Evolutionary conservation across 1,140 invertebrate genomes (phyloP).

Genomic region (Sitobion miscanthi): DNA sequence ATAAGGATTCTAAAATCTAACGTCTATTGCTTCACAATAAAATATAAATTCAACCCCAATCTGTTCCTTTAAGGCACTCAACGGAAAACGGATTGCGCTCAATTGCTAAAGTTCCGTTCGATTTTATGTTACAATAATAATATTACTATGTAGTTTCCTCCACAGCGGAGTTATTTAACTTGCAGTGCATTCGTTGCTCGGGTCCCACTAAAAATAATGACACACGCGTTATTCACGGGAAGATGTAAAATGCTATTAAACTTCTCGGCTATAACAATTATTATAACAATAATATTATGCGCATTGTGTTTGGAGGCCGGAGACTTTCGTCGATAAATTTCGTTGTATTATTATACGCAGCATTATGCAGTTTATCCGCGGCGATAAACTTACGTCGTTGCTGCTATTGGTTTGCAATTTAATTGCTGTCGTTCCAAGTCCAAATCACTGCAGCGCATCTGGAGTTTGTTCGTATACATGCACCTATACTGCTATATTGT

Average conservation of each 20-base stretch:
- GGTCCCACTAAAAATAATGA: background rate
- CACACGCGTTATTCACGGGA: background rate
- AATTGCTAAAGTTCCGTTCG: background rate
- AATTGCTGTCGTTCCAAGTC: background rate
- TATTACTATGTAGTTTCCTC: background rate
- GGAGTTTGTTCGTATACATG: background rate
- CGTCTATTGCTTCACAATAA: background rate
- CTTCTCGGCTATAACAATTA: background rate
- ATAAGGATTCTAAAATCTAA: background rate
- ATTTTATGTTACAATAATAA: background rate
- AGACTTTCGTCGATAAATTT: background rate
- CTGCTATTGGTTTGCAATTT: conserved; percentile 9
- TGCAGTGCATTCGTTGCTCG: background rate
- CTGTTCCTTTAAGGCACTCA: background rate
- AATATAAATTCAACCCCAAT: background rate
- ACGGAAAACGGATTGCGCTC: background rate
- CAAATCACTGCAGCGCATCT: background rate
- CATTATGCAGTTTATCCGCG: background rate
- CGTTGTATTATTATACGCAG: background rate
- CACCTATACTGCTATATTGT: too few relatives aligned
- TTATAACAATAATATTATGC: background rate
- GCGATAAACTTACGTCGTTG: background rate
- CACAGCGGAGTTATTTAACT: background rate
- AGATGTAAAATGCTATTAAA: background rate
- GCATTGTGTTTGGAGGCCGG: too few relatives aligned